Percentiles rank a stretch among this genome's conserved stretches.
These are phyloP conservation scores for Aurelia aurita DNA, from an alignment of 30 jellyfish, hydroid and myxozoan species.

Conservation along the genomic window DNA sequence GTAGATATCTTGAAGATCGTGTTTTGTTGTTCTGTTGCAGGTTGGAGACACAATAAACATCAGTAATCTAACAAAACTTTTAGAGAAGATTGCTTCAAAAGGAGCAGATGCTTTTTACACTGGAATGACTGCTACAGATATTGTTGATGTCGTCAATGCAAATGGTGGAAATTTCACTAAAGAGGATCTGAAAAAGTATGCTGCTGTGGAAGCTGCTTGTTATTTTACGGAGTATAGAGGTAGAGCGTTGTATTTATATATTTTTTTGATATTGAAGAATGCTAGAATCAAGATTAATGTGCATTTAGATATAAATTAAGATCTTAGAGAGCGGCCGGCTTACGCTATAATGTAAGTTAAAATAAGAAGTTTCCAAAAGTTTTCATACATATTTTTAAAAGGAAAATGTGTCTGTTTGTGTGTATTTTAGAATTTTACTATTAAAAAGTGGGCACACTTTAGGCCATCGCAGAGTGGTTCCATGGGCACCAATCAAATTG, in stretches of 20 bases:
- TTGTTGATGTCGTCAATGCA: slow-evolving; percentile 30
- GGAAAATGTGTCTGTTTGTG: no score
- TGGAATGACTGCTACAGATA: slow-evolving; percentile 45
- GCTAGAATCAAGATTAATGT: no score
- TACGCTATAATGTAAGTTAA: no score
- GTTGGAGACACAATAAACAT: slow-evolving; percentile 45
- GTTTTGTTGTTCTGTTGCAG: background rate
- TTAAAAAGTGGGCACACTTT: no score
- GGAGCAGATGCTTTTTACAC: slow-evolving; percentile 68
- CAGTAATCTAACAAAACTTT: slow-evolving; percentile 9
- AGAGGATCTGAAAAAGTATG: slow-evolving; percentile 48
- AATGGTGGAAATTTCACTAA: slow-evolving; percentile 69
- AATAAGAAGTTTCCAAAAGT: no score
- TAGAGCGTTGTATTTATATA: background rate
- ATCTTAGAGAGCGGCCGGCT: no score
- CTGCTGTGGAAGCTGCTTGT: slow-evolving; percentile 28
- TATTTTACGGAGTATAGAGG: slow-evolving; percentile 46
- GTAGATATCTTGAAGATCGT: background rate
- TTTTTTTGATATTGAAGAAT: no score
- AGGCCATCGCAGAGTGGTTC: no score
- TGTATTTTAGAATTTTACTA: no score
- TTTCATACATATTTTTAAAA: no score
- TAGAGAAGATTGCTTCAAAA: slow-evolving; percentile 13
- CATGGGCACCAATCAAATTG: no score
- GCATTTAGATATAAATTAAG: no score